Conservation (phyloP, 2,797 vertebrate genomes). For the Xenentodon cancila region DNA sequence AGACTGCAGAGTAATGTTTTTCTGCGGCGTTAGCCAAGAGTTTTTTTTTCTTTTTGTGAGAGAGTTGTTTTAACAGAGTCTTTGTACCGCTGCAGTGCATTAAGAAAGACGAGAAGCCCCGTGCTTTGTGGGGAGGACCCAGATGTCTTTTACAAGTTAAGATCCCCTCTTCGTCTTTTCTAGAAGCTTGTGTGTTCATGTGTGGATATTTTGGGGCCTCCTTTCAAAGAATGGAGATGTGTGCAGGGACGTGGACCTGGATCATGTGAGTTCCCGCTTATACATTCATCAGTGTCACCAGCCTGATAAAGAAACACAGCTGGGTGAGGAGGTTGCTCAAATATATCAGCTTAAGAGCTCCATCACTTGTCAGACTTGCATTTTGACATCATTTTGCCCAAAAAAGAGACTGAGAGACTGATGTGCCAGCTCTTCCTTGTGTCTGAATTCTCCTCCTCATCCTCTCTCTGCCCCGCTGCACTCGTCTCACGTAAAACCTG, state of each 20-base stretch:
- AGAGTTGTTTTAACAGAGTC: slow-evolving; percentile 44
- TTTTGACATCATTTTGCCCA: not conserved
- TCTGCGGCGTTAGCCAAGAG: slow-evolving; percentile 48
- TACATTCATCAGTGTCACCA: not conserved
- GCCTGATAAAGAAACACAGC: not conserved
- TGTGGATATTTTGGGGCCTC: slow-evolving; percentile 7
- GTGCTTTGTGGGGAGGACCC: slow-evolving; percentile 39
- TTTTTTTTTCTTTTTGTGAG: slow-evolving; percentile 24
- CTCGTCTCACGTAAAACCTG: slow-evolving; percentile 24
- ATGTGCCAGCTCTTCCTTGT: slow-evolving; percentile 15
- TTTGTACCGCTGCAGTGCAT: slow-evolving; percentile 46
- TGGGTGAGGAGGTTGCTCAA: slow-evolving; percentile 2
- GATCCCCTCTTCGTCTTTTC: not conserved
- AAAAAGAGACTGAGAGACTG: not conserved
- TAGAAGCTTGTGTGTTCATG: slow-evolving; percentile 7
- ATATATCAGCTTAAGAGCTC: slow-evolving; percentile 1
- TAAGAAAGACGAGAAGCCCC: slow-evolving; percentile 43
- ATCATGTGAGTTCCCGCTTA: not conserved
- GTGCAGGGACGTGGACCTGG: slow-evolving; percentile 6
- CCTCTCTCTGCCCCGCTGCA: not conserved
- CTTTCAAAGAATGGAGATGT: slow-evolving; percentile 5
- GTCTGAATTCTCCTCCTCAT: slow-evolving; percentile 11
- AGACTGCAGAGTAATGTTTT: slow-evolving; percentile 58
- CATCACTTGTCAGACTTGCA: slow-evolving; percentile 4
- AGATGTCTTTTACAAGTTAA: slow-evolving; percentile 18